Conservation (phyloP, 2,113 vertebrate species). For the Neoarius graeffei region DNA sequence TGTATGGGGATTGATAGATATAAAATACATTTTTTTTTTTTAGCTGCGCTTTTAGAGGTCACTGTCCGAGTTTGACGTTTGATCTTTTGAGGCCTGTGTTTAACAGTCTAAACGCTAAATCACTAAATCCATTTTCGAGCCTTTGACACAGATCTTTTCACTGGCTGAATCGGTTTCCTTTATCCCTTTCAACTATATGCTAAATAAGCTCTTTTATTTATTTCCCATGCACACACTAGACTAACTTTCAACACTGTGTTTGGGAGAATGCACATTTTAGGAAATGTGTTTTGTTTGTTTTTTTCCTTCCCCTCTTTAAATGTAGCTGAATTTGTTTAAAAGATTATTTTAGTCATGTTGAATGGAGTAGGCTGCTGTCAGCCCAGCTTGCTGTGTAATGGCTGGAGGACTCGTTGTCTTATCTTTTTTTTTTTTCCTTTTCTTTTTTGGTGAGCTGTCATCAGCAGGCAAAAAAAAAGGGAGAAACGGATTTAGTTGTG, state of each 20-base stretch:
- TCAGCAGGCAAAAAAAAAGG: background rate
- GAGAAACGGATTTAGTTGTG: background rate
- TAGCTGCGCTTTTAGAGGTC: background rate
- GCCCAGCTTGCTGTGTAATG: background rate
- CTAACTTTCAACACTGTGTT: slow-evolving; percentile 57
- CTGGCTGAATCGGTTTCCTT: slow-evolving; percentile 4
- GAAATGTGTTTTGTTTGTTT: slow-evolving; percentile 49
- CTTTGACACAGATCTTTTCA: slow-evolving; percentile 54
- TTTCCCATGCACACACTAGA: slow-evolving; percentile 66
- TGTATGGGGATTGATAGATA: too few relatives aligned
- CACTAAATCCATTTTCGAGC: slow-evolving; percentile 46
- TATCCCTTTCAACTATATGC: slow-evolving; percentile 50
- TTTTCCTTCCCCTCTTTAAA: background rate
- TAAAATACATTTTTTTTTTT: background rate
- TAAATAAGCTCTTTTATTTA: slow-evolving; percentile 61
- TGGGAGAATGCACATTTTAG: slow-evolving; percentile 53
- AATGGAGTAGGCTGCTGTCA: background rate
- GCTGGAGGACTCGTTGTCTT: background rate
- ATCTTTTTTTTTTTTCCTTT: background rate
- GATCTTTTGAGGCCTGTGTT: background rate
- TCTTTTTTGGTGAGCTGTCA: background rate
- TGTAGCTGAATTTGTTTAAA: background rate
- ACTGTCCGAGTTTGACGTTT: background rate
- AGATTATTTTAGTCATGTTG: background rate
- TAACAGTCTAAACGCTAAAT: slow-evolving; percentile 8